Conservation (phyloP, 2,888 invertebrate genomes). For the Orthonevra nobilis region DNA sequence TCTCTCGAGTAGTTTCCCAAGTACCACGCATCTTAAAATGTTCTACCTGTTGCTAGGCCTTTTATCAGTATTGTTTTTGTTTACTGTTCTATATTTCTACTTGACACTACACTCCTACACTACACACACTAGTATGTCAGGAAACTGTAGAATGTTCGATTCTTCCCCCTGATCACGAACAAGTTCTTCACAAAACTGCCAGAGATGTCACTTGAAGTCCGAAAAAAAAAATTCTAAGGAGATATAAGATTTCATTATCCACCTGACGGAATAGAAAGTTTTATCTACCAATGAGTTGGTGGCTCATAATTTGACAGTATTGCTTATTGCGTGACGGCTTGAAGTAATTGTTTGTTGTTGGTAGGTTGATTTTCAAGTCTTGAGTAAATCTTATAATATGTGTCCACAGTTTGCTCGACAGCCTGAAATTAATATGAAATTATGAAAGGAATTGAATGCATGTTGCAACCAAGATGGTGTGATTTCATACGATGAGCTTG, state of each 20-base stretch:
- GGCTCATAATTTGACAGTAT: constrained; percentile 73
- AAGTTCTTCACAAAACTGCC: constrained; percentile 68
- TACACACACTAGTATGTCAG: constrained; percentile 69
- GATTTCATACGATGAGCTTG: constrained; percentile 72
- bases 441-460: constrained; percentile 73
- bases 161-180: constrained; percentile 46
- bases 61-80: no score
- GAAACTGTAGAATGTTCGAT: constrained; percentile 48
- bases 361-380: constrained; percentile 41
- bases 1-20: neutral
- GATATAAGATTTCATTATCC: constrained; percentile 71
- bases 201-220: neutral
- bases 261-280: constrained; percentile 70
- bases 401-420: constrained; percentile 71
- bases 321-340: constrained; percentile 75
- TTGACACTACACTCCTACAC: constrained; percentile 71
- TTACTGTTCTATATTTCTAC: no score
- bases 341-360: constrained; percentile 73
- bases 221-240: constrained; percentile 40
- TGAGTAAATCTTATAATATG: no score
- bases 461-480: constrained; percentile 63
- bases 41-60: neutral
- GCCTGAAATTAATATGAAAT: constrained; percentile 72
- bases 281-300: constrained; percentile 73
- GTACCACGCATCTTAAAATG: constrained; percentile 5